phyloP scores from a whole-genome alignment of 2,888 invertebrate species.

The Tromatobia lineatoria region DNA sequence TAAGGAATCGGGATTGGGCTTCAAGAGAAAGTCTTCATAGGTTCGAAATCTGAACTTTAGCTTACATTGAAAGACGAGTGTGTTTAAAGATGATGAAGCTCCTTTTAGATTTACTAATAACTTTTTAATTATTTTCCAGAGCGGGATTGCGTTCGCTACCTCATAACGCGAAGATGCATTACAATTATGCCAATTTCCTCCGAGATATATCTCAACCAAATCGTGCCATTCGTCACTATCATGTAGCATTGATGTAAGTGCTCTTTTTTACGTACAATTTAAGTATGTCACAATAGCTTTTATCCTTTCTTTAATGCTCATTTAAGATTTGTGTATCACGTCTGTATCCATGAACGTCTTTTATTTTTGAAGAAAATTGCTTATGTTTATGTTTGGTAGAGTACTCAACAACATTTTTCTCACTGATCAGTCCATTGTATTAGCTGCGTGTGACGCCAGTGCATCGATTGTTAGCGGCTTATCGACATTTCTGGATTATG shows the following conservation, averaged over 20 bases:
- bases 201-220: conserved; percentile 91
- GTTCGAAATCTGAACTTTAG: conserved; percentile 83
- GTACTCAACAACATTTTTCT: conserved; percentile 34
- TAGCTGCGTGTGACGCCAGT: conserved; percentile 29
- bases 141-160: conserved; percentile 93
- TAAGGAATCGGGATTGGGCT: conserved; percentile 92
- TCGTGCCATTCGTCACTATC: conserved; percentile 92
- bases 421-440: background rate
- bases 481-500: conserved; percentile 24
- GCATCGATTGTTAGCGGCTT: conserved; percentile 27
- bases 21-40: conserved; percentile 92
- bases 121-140: conserved; percentile 85
- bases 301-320: background rate
- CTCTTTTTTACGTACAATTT: background rate
- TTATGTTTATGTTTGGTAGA: conserved; percentile 32
- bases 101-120: background rate
- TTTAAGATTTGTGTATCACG: background rate
- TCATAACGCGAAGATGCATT: conserved; percentile 96
- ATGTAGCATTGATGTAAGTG: conserved; percentile 91
- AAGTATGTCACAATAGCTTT: background rate
- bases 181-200: conserved; percentile 95
- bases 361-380: conserved; percentile 4
- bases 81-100: background rate
- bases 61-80: background rate
- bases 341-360: background rate